A percentile compares a stretch with the other conserved stretches of the same genome.
These are phyloP conservation scores for Paramisgurnus dabryanus DNA, from an alignment of 2,113 vertebrate genomes.

Conservation along the genomic window DNA sequence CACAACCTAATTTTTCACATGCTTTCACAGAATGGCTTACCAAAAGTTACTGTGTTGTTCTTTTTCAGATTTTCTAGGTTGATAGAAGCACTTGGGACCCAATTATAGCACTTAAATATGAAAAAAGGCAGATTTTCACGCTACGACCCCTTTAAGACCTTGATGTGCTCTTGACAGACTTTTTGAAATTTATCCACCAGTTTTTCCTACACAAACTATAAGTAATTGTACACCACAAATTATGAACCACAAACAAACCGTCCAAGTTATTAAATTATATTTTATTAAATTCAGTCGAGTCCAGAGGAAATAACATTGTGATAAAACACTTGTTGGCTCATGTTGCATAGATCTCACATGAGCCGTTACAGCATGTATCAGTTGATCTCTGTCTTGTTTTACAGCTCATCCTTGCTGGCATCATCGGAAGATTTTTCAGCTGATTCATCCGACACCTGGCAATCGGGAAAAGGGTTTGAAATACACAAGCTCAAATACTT, in stretches of 20 bases:
- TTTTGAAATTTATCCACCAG: too few relatives aligned
- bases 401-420: constrained; percentile 48
- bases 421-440: not conserved
- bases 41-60: too few relatives aligned
- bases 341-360: not conserved
- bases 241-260: not conserved
- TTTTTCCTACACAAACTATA: not conserved
- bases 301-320: not conserved
- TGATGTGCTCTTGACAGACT: too few relatives aligned
- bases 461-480: not conserved
- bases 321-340: constrained; percentile 4
- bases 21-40: too few relatives aligned
- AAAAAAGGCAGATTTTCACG: too few relatives aligned
- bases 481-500: not conserved
- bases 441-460: constrained; percentile 22
- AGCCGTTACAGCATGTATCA: not conserved
- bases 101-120: too few relatives aligned
- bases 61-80: too few relatives aligned
- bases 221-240: not conserved
- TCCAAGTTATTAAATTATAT: not conserved
- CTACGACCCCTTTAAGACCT: too few relatives aligned
- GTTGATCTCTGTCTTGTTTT: constrained; percentile 4
- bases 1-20: too few relatives aligned
- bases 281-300: constrained; percentile 9
- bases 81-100: too few relatives aligned